A percentile compares a stretch with the other conserved stretches of the same genome.
These are phyloP conservation scores for Acanthurus tractus DNA, from an alignment of 2,797 vertebrate species.

Conservation along the genomic window DNA sequence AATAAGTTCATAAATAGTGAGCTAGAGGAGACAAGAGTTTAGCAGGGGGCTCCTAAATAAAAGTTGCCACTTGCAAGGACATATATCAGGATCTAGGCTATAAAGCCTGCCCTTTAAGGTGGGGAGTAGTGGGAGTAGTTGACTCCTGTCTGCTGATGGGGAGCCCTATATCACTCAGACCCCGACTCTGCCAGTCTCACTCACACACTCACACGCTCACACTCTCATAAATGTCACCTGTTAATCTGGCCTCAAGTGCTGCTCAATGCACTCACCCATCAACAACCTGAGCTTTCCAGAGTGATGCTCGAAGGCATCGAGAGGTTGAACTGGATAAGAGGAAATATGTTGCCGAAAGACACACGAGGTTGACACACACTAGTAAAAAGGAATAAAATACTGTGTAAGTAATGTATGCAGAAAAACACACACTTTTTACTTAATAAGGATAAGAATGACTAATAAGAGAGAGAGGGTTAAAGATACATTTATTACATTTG, in stretches of 20 bases:
- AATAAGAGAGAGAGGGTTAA: background rate
- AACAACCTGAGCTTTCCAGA: constrained; percentile 54
- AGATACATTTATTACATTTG: background rate
- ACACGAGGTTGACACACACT: constrained; percentile 11
- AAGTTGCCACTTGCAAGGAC: constrained; percentile 75
- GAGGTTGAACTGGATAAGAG: constrained; percentile 24
- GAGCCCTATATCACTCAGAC: constrained; percentile 85
- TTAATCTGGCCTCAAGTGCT: constrained; percentile 86
- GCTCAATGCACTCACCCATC: constrained; percentile 76
- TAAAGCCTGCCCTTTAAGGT: constrained; percentile 87
- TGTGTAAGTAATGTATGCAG: background rate
- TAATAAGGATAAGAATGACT: background rate
- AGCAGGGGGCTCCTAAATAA: constrained; percentile 83
- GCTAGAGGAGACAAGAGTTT: constrained; percentile 68
- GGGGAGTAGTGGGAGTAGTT: constrained; percentile 84
- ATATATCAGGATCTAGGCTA: constrained; percentile 84
- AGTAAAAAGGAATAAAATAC: background rate
- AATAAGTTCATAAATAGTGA: constrained; percentile 84
- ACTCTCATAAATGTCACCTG: constrained; percentile 85
- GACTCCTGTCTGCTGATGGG: constrained; percentile 86
- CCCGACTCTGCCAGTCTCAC: constrained; percentile 77
- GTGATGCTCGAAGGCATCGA: constrained; percentile 42
- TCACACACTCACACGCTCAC: constrained; percentile 59
- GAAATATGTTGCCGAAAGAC: constrained; percentile 1
- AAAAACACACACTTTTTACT: background rate